Conservation (phyloP, 2,113 vertebrate species). For the Cichladusa arquata region DNA sequence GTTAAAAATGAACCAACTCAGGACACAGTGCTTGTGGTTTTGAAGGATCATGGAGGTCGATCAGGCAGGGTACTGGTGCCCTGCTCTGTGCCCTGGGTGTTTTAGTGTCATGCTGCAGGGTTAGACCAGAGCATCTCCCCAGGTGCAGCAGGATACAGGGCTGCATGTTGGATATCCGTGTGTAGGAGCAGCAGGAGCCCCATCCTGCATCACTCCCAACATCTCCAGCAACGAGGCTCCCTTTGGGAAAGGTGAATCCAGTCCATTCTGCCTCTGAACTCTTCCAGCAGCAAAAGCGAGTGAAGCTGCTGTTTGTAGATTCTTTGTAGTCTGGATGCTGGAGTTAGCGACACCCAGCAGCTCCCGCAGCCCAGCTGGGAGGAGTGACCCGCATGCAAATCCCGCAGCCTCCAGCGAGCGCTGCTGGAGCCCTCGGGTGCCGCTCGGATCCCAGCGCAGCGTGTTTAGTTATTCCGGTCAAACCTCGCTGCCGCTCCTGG, state of each 20-base stretch:
- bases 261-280: fast-evolving
- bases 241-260: background rate
- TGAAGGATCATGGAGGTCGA: fast-evolving
- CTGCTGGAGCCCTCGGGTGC: background rate
- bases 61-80: background rate
- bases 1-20: background rate
- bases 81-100: background rate
- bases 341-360: background rate
- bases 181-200: background rate
- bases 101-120: background rate
- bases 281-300: background rate
- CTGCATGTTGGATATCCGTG: background rate
- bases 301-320: background rate
- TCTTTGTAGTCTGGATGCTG: background rate
- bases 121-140: background rate
- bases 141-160: background rate
- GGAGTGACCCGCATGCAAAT: conserved; percentile 22
- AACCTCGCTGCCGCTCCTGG: background rate
- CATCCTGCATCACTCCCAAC: background rate
- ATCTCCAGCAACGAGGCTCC: background rate
- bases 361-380: background rate
- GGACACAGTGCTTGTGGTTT: background rate
- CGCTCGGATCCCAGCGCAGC: background rate
- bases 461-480: conserved; percentile 45
- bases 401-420: background rate